Percentiles rank a stretch among this genome's conserved stretches.
Evolutionary conservation across 1,140 invertebrate species (phyloP).

Genomic region (Bicyclus anynana): DNA sequence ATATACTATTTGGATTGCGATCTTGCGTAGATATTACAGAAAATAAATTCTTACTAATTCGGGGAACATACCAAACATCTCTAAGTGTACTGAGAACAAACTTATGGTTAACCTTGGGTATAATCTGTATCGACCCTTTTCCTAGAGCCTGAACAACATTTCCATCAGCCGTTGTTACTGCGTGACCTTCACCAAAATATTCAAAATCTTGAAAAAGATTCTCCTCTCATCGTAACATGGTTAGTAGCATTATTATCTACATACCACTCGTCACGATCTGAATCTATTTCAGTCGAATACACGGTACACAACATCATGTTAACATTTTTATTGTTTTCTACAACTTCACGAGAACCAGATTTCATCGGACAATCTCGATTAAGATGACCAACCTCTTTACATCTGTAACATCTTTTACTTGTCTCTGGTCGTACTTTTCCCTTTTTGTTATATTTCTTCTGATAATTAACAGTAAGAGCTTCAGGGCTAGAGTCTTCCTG

Average conservation of each 20-base stretch:
- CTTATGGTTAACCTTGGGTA: not conserved
- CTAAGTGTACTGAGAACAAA: not conserved
- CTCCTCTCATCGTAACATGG: constrained; percentile 3
- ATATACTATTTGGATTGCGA: constrained; percentile 1
- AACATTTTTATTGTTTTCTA: not conserved
- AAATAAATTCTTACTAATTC: constrained; percentile 14
- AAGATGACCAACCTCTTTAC: not conserved
- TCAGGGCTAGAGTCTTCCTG: not conserved
- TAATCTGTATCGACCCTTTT: not conserved
- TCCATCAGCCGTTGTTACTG: not conserved
- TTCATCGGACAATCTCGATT: not conserved
- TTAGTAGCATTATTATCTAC: not conserved
- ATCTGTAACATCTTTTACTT: not conserved
- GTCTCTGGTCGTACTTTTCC: not conserved
- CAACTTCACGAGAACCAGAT: not conserved
- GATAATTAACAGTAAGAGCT: not conserved
- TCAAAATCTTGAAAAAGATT: not conserved
- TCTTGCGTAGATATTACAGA: constrained; percentile 12
- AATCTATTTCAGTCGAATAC: not conserved
- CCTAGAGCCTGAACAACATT: not conserved
- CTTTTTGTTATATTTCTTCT: not conserved
- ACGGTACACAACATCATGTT: not conserved
- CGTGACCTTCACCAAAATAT: not conserved
- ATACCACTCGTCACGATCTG: not conserved
- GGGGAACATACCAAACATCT: constrained; percentile 10